These are phyloP conservation scores for Plagodis dolabraria DNA, from an alignment of 2,888 invertebrate species.

Conservation along the genomic window DNA sequence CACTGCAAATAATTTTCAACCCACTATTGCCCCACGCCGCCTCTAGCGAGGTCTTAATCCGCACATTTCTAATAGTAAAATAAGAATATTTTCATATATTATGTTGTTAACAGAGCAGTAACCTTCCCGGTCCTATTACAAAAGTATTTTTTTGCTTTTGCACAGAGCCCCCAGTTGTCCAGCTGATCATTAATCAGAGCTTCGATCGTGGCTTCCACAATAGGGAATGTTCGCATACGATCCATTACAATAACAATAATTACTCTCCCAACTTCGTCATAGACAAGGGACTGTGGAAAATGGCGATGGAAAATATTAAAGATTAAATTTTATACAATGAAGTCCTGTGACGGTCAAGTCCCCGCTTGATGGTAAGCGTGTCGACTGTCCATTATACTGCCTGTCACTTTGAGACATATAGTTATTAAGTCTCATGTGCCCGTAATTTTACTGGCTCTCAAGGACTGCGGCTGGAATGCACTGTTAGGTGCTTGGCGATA, in stretches of 20 bases:
- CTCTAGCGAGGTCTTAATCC: too few species aligned
- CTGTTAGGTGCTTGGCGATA: too few species aligned
- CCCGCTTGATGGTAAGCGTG: too few species aligned
- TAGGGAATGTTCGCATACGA: constrained; percentile 79
- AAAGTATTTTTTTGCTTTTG: constrained; percentile 39
- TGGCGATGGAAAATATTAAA: not conserved
- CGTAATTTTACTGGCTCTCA: too few species aligned
- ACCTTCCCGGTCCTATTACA: constrained; percentile 14
- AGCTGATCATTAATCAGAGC: constrained; percentile 81
- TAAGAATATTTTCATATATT: not conserved
- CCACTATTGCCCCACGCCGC: too few species aligned
- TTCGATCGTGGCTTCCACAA: constrained; percentile 83
- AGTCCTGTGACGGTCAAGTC: too few species aligned
- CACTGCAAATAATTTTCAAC: too few species aligned
- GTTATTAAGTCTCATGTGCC: too few species aligned
- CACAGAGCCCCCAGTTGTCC: constrained; percentile 60
- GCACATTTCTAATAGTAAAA: not conserved
- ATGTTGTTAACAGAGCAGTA: constrained; percentile 1
- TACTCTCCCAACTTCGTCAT: constrained; percentile 69
- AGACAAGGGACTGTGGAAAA: constrained; percentile 43
- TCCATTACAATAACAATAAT: constrained; percentile 84
- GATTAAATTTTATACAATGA: not conserved
- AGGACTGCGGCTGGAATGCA: too few species aligned
- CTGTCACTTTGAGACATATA: too few species aligned
- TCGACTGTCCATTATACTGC: too few species aligned